These are phyloP conservation scores for Tetragnatha montana DNA, from an alignment of 2,888 invertebrate species.

Conservation along the genomic window DNA sequence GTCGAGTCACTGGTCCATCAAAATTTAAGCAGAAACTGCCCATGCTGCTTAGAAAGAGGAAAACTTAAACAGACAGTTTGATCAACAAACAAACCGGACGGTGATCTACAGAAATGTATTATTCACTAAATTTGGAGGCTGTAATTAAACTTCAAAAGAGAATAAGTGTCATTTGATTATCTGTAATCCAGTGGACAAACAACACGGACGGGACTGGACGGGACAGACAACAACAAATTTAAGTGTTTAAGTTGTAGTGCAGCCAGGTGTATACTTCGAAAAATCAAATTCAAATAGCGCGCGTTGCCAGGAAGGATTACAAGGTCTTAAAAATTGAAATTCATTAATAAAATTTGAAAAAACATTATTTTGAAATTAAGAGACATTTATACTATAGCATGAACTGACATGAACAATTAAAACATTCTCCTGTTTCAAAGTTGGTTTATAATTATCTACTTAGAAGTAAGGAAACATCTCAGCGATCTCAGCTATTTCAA, in stretches of 20 bases:
- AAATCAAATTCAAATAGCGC: not conserved
- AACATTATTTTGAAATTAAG: not conserved
- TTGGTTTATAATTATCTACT: no score
- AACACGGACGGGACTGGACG: no score
- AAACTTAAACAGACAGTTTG: no score
- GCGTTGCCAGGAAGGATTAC: not conserved
- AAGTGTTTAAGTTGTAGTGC: not conserved
- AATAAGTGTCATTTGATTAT: no score
- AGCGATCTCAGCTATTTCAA: not conserved
- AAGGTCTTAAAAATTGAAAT: not conserved
- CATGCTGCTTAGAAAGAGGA: constrained; percentile 13
- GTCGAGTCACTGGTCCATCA: constrained; percentile 38
- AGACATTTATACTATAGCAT: not conserved
- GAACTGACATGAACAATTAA: no score
- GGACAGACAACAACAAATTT: not conserved
- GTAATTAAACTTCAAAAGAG: not conserved
- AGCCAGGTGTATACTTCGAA: not conserved
- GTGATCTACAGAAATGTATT: not conserved
- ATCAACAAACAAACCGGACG: no score
- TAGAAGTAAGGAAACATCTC: not conserved
- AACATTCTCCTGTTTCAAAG: no score
- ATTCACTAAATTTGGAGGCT: not conserved
- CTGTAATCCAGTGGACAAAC: no score
- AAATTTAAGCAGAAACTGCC: constrained; percentile 46
- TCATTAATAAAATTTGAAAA: constrained; percentile 14